Evolutionary conservation across 30 jellyfish, hydroid and myxozoan species (phyloP), one percentile per base, ranked within the genome.

Genomic region (Mastigias papua): DNA sequence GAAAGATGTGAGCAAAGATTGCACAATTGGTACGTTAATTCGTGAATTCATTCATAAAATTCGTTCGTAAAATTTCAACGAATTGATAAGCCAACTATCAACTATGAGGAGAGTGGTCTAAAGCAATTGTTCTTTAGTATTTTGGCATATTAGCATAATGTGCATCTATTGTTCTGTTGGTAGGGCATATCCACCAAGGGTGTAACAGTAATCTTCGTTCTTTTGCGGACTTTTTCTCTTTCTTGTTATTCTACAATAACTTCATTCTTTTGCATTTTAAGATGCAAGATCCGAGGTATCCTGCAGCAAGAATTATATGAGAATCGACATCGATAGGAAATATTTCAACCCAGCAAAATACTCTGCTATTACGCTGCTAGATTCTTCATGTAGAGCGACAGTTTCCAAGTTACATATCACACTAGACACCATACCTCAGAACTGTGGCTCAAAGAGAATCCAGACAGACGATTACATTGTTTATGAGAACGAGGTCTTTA

Each of bases 401-500:
- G 10, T 31, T 68, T 63, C 84, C 0, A 13, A 11, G 34, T 31
- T 79, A 3, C 64, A 82, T 23, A 63, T 67, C 78, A 51, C 76
- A 6, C 76, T 82, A 65, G 92, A 48, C 21, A 67, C 79, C 27
- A 29, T 29, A n/a, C 82, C 82, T 25, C 72, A 82, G 70, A 13
- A 27, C 0, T 82, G 92, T 33, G 92, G 92, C 16, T 42, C 92
- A 7, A 68, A 17, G 31, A 34, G 57, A 35, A 13, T 28, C 25
- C 86, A 82, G 64, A 67, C 84, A 20, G 62, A 68, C 1, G 74
- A 48, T 27, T 32, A 82, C 28, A 54, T 82, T 68, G 63, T 82
- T 42, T 82, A 82, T 78, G 48, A 37, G 23, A 82, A 82, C 82
- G 92, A 63, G 73, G 92, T 69, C 37, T 54, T n/a, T 34, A 69